Base-by-base conservation (phyloP, 2,113 vertebrate species). In the Lipophrys pholis region DNA sequence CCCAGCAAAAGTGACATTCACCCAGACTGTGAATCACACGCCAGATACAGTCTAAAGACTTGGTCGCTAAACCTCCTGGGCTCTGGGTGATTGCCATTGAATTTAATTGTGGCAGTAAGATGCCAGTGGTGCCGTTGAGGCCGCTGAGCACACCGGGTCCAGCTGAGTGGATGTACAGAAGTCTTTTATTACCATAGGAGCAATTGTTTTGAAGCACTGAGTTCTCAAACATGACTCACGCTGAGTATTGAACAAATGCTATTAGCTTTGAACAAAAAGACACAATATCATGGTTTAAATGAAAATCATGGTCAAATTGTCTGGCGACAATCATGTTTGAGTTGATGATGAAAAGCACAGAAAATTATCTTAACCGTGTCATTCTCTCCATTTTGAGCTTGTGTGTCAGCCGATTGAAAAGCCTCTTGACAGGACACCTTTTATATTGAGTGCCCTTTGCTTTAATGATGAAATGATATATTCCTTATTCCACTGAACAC, bases 211-310 rank as follows among this genome's bases (percentile, higher is more conserved):
- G 40, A 71, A 36, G 21, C 7, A 36, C 71, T 65, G 53, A 56
- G n/a, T 70, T 12, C 70, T 59, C 69, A 61, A 38, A 51, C 14
- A 16, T 35, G 15, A 84, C 50, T 58, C 58, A 55, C 35, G 36
- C 10, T 46, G 56, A 77, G 16, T 8, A 17, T 30, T n/a, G 51
- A 63, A 55, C 8, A 63, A 73, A 55, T 11, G 35, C 43, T 21
- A 66, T 67, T 39, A 48, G 16, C 21, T 6, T 55, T 1, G 35
- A 50, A 69, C 46, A 63, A 51, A 63, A 51, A 6, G 14, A 64
- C 36, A 55, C 14, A 10, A n/a, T 30, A 52, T 54, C 16, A 62
- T 41, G 11, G 39, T 42, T 15, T 41, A 21, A 60, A 45, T 50
- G 39, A 39, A 21, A 56, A 41, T 45, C 46, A 8, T 11, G 50